These are phyloP conservation scores for Sialia sialis DNA, from an alignment of 2,113 vertebrate genomes.

Conservation along the genomic window DNA sequence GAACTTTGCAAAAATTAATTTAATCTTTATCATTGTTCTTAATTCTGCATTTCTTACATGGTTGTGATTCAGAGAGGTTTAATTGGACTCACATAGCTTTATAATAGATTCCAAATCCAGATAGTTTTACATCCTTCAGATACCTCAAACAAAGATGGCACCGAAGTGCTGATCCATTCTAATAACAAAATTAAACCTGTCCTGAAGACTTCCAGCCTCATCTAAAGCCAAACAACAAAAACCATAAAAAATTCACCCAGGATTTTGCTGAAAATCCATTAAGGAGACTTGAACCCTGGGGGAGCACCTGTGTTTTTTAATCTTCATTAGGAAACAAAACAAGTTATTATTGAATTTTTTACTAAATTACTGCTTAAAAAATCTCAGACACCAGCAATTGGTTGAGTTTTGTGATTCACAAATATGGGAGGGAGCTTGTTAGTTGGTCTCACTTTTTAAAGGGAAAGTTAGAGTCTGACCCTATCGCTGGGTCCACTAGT, in stretches of 20 bases:
- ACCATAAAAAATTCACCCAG: neutral
- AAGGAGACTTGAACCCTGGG: neutral
- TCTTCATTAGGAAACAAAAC: neutral
- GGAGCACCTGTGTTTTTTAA: neutral
- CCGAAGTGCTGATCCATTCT: neutral
- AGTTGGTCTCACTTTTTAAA: neutral
- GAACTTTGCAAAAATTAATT: neutral
- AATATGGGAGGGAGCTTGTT: neutral
- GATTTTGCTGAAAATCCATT: neutral
- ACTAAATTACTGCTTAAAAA: neutral
- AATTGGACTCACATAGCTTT: neutral
- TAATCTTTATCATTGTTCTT: neutral
- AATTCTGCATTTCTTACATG: neutral
- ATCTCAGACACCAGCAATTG: neutral
- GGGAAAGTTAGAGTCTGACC: neutral
- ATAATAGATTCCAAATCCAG: neutral
- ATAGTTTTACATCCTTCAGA: neutral
- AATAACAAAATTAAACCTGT: neutral
- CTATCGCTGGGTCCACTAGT: neutral
- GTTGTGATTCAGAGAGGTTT: neutral
- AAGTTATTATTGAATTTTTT: neutral
- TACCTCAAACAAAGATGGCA: neutral
- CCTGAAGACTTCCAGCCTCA: neutral
- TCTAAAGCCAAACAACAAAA: neutral
- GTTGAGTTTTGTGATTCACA: neutral